phyloP scores from a whole-genome alignment of 2,797 vertebrate genomes.

The Phoeniculus purpureus region DNA sequence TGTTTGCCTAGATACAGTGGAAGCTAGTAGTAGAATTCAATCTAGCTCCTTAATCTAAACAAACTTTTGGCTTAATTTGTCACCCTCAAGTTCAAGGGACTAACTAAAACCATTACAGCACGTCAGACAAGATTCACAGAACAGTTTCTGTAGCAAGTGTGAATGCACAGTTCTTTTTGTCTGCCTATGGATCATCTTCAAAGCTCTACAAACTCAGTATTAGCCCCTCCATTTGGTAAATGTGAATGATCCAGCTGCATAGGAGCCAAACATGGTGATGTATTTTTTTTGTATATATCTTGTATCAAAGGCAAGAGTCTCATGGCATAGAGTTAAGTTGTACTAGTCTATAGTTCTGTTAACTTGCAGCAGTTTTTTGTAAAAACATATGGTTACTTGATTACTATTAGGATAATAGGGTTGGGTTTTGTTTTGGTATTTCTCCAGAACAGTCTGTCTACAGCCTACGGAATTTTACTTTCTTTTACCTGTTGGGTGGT shows the following conservation, averaged over 20 bases:
- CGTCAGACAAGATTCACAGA: neutral
- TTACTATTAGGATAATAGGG: neutral
- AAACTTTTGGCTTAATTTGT: neutral
- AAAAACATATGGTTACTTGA: neutral
- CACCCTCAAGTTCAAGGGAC: neutral
- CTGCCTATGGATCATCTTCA: neutral
- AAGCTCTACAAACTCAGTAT: neutral
- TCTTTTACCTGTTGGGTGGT: neutral
- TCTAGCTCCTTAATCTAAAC: neutral
- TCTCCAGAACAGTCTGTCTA: neutral
- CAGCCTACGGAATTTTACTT: neutral
- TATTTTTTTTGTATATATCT: neutral
- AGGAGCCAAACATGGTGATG: neutral
- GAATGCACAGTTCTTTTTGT: neutral
- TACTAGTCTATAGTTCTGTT: neutral
- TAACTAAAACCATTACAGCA: neutral
- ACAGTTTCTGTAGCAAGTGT: neutral
- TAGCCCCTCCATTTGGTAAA: neutral
- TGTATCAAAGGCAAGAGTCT: neutral
- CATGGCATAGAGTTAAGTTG: neutral
- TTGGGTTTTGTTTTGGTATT: neutral
- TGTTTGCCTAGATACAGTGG: neutral
- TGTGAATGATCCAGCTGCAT: neutral
- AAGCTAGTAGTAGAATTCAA: neutral
- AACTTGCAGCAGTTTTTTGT: neutral